phyloP scores from a whole-genome alignment of 1,140 invertebrate genomes.

The Eumaeus atala region DNA sequence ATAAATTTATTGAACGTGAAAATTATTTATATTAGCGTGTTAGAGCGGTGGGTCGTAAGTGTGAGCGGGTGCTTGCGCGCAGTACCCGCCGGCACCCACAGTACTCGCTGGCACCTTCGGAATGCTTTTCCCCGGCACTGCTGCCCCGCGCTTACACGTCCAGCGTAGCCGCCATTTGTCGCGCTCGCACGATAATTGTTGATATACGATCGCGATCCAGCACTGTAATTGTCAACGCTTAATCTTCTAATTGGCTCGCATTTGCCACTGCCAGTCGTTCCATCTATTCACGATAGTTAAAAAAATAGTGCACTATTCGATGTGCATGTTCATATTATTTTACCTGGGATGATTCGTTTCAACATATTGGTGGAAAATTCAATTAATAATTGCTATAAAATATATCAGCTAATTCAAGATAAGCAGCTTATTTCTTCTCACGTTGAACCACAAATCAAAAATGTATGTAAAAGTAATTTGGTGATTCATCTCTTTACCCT shows the following conservation, averaged over 20 bases:
- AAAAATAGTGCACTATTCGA: conserved; percentile 41
- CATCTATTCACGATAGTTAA: conserved; percentile 48
- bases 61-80: background rate
- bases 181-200: conserved; percentile 70
- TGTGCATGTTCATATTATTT: conserved; percentile 3
- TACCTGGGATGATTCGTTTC: too few species aligned
- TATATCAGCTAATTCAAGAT: too few species aligned
- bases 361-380: too few species aligned
- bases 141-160: conserved; percentile 54
- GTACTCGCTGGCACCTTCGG: conserved; percentile 4
- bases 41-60: background rate
- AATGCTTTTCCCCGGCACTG: conserved; percentile 21
- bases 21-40: background rate
- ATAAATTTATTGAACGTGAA: background rate
- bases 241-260: conserved; percentile 73
- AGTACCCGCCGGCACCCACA: conserved; percentile 4
- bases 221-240: conserved; percentile 72
- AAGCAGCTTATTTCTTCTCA: too few species aligned
- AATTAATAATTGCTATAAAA: too few species aligned
- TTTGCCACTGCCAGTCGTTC: conserved; percentile 68
- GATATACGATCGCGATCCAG: conserved; percentile 71
- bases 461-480: too few species aligned
- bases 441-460: too few species aligned
- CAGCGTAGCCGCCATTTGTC: conserved; percentile 60
- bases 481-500: too few species aligned